Conservation (phyloP, 2,113 vertebrate genomes). For the human region DNA sequence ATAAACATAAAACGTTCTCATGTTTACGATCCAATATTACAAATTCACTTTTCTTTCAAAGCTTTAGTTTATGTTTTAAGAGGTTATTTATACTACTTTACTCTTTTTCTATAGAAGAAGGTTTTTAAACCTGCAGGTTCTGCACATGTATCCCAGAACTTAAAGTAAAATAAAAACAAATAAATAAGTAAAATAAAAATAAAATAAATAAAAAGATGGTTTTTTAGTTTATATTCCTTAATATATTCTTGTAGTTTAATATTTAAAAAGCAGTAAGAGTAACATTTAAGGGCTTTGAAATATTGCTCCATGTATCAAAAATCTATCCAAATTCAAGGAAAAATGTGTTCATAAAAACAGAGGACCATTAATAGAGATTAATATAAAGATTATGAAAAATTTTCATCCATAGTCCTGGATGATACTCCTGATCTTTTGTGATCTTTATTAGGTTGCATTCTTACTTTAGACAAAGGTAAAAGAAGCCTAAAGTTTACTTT, state of each 20-base stretch:
- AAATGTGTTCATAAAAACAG: slow-evolving; percentile 41
- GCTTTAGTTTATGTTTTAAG: background rate
- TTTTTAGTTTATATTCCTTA: background rate
- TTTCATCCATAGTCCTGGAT: background rate
- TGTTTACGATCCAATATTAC: background rate
- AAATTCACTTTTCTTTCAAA: slow-evolving; percentile 41
- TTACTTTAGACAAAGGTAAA: slow-evolving; percentile 19
- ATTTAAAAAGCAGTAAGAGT: slow-evolving; percentile 9
- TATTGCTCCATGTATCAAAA: background rate
- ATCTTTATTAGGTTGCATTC: background rate
- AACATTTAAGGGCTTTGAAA: slow-evolving; percentile 35
- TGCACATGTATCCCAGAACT: too few species aligned
- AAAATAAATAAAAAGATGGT: background rate
- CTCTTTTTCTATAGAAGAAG: background rate
- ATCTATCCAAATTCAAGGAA: background rate
- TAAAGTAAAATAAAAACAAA: too few species aligned
- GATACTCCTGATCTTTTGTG: background rate
- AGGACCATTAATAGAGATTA: background rate
- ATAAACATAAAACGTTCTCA: background rate
- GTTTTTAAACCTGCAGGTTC: background rate
- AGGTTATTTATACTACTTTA: background rate
- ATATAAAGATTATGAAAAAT: background rate
- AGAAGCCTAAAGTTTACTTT: slow-evolving; percentile 10
- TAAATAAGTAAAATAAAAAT: too few species aligned
- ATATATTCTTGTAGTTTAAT: slow-evolving; percentile 42